Base-by-base conservation (phyloP, 2,888 invertebrate species). In the Monoplex corrugatus region DNA sequence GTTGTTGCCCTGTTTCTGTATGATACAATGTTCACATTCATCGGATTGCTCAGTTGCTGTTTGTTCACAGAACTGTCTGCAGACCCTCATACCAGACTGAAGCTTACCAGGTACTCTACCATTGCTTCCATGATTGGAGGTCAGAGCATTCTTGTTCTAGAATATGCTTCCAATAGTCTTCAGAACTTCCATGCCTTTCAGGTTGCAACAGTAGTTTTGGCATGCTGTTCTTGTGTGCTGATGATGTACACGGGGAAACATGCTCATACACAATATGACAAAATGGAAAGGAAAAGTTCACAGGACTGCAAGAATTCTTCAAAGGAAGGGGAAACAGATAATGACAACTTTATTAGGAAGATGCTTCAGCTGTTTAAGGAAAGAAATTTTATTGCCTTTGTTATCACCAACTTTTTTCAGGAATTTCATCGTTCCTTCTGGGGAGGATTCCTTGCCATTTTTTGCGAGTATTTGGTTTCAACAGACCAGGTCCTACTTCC, bases 1-100 rank as follows among this genome's bases (percentile, higher is more conserved):
- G 94, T 96, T 28, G 89, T 95, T 6, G 92, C 96, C 0, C 92
- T 96, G 50, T 96, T 96, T 92, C 92, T 96, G 75, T 96, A 96
- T 91, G 96, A 96, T 90, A 96, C 96, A 0, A 95, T 96, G 92
- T 96, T 95, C 91, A 96, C 96, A 16, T 95, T 95, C 88, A 95
- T 95, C 5, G 94, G 96, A 23, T 93, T 96, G 13, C 96, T 96
- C 0, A 93, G 94, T 63, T 96, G 96, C 89, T 95, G 95, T 72
- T 91, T 96, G 6, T 96, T 96, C 89, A 94, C 96, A 0, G 96
- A 96, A 90, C 92, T 95, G 32, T 95, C 95, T 5, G 90, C 92
- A 40, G 93, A 94, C 13, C 95, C 95, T 10, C 90, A 93, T 13
- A 93, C 94, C 80, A 91, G 96, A 50, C 92, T 96, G 10, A 92